Conservation (phyloP, 2,113 vertebrate genomes). For the Aphelocoma coerulescens region DNA sequence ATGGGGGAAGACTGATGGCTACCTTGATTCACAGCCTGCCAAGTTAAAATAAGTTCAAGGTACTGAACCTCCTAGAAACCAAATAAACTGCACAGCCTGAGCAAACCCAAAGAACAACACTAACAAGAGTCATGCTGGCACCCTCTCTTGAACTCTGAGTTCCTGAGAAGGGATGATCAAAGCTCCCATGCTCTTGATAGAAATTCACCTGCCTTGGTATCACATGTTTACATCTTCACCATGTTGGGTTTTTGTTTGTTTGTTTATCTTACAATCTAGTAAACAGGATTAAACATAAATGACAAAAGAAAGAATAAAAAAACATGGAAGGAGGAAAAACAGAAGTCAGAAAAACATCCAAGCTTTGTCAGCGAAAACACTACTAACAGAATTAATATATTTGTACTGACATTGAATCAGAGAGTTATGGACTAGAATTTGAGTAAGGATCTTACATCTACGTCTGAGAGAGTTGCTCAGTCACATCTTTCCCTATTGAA, state of each 20-base stretch:
- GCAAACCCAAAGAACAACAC: background rate
- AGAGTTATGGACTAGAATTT: background rate
- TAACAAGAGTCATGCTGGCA: background rate
- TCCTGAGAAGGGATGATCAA: background rate
- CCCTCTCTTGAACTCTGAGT: background rate
- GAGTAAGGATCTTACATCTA: background rate
- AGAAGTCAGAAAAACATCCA: background rate
- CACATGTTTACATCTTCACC: background rate
- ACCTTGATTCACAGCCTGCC: background rate
- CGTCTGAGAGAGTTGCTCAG: background rate
- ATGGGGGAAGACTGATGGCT: background rate
- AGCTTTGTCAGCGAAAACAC: background rate
- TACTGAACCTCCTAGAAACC: background rate
- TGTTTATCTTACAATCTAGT: background rate
- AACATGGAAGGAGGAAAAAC: background rate
- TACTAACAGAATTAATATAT: background rate
- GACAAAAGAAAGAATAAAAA: background rate
- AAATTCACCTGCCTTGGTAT: background rate
- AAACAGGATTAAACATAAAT: background rate
- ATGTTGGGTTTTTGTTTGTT: background rate
- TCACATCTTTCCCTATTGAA: background rate
- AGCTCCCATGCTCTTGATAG: background rate
- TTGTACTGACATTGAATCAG: background rate
- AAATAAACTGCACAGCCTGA: background rate
- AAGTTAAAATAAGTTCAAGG: background rate